Conservation (phyloP, 2,888 invertebrate species). For the Caenorhabditis imperialis region DNA sequence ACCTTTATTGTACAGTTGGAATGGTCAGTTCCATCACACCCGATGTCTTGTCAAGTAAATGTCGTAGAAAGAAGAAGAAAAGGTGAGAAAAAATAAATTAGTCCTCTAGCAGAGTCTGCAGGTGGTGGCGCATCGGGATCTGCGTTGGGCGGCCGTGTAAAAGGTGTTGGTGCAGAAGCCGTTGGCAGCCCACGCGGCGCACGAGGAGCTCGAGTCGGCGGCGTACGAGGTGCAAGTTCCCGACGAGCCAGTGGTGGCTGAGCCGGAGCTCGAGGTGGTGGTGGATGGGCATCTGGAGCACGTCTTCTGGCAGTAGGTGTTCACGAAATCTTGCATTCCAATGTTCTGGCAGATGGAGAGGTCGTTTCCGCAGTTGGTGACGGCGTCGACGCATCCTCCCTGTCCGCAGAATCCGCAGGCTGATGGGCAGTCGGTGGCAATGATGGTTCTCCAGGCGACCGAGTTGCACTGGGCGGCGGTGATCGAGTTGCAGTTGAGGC, state of each 20-base stretch:
- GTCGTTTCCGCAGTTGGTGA: conserved; percentile 28
- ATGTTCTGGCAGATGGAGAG: conserved; percentile 31
- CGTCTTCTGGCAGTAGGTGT: conserved; percentile 60
- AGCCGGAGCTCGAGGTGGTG: conserved; percentile 1
- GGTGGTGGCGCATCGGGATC: conserved; percentile 25
- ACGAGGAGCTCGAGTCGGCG: conserved; percentile 18
- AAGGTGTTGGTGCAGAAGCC: conserved; percentile 41
- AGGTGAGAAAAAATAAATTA: neutral
- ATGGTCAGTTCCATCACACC: too few relatives aligned
- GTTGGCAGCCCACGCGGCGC: conserved; percentile 16
- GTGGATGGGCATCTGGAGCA: conserved; percentile 45
- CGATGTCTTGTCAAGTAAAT: too few relatives aligned
- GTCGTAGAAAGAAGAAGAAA: conserved; percentile 1
- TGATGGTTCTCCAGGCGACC: conserved; percentile 46
- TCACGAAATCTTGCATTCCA: conserved; percentile 41
- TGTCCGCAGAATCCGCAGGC: conserved; percentile 53
- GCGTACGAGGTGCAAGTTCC: conserved; percentile 19
- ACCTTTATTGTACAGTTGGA: too few relatives aligned
- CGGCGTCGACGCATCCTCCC: conserved; percentile 58
- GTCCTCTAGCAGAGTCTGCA: conserved; percentile 39
- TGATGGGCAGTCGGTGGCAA: conserved; percentile 52
- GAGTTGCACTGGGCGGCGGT: conserved; percentile 45
- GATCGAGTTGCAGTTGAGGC: conserved; percentile 40
- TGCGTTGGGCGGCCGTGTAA: conserved; percentile 31
- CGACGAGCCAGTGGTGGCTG: neutral